Evolutionary conservation across 2,113 vertebrate species (phyloP).

Genomic region (Epinephelus moara): DNA sequence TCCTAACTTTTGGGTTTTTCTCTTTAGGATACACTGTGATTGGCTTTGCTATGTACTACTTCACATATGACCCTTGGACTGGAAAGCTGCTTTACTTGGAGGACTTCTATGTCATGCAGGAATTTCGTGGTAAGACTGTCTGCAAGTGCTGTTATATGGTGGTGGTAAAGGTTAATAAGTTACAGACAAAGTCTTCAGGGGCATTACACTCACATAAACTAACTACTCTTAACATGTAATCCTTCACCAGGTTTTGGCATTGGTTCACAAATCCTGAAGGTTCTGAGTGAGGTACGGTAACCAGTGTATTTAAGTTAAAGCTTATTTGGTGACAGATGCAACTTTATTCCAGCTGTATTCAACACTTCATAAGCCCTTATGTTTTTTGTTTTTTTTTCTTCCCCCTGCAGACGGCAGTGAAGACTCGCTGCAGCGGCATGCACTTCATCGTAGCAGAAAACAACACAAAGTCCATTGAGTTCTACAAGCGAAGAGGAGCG

Average conservation of each 20-base stretch:
- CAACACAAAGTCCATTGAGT: constrained; percentile 84
- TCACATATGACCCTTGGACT: constrained; percentile 86
- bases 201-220: neutral
- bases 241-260: constrained; percentile 81
- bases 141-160: neutral
- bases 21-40: constrained; percentile 71
- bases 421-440: constrained; percentile 85
- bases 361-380: neutral
- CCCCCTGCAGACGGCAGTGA: constrained; percentile 83
- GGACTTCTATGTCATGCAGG: constrained; percentile 86
- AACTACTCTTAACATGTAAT: constrained; percentile 19
- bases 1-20: neutral
- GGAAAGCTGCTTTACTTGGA: constrained; percentile 88
- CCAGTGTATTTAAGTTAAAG: neutral
- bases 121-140: constrained; percentile 76
- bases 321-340: neutral
- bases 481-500: constrained; percentile 78
- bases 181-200: neutral
- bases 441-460: constrained; percentile 85
- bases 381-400: neutral
- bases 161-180: constrained; percentile 51
- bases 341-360: neutral
- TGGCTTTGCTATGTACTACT: constrained; percentile 87
- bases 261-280: constrained; percentile 84
- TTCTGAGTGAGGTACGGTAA: constrained; percentile 84